A percentile compares a stretch with the other conserved stretches of the same genome.
These are phyloP conservation scores for Harpalus rubripes DNA, from an alignment of 2,888 invertebrate species.

Conservation along the genomic window DNA sequence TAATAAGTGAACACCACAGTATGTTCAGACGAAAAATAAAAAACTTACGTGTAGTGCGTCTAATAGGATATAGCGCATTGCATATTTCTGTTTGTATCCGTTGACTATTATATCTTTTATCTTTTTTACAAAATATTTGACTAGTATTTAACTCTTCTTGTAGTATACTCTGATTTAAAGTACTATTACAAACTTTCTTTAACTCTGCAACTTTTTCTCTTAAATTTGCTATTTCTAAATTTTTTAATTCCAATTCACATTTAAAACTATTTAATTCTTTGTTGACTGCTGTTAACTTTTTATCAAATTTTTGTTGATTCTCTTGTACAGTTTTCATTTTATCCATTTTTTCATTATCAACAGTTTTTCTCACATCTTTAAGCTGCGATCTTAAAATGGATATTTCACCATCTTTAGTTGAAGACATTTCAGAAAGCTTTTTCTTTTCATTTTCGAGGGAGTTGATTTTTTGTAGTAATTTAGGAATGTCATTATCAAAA, in stretches of 20 bases:
- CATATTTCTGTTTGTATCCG: conserved; percentile 24
- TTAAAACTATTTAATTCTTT: conserved; percentile 78
- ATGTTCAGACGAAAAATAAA: background rate
- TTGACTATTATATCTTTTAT: background rate
- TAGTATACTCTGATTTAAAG: conserved; percentile 53
- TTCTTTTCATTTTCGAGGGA: conserved; percentile 77
- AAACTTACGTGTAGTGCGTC: background rate
- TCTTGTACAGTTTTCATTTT: conserved; percentile 68
- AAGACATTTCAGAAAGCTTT: conserved; percentile 30
- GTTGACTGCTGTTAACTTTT: conserved; percentile 77
- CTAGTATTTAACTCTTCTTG: conserved; percentile 16
- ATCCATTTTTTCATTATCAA: conserved; percentile 60
- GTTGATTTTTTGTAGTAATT: conserved; percentile 69
- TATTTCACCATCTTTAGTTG: conserved; percentile 62
- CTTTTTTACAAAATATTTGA: conserved; percentile 29
- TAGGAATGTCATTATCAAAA: conserved; percentile 6
- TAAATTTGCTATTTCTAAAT: conserved; percentile 80
- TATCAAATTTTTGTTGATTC: conserved; percentile 79
- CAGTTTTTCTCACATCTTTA: conserved; percentile 39
- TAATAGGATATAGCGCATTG: background rate
- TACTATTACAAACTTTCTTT: conserved; percentile 67
- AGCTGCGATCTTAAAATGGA: conserved; percentile 50
- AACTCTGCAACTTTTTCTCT: conserved; percentile 78
- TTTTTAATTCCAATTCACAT: conserved; percentile 81
- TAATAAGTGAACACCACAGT: no score